These are phyloP conservation scores for Oligia fasciuncula DNA, from an alignment of 2,888 invertebrate species.

Conservation along the genomic window DNA sequence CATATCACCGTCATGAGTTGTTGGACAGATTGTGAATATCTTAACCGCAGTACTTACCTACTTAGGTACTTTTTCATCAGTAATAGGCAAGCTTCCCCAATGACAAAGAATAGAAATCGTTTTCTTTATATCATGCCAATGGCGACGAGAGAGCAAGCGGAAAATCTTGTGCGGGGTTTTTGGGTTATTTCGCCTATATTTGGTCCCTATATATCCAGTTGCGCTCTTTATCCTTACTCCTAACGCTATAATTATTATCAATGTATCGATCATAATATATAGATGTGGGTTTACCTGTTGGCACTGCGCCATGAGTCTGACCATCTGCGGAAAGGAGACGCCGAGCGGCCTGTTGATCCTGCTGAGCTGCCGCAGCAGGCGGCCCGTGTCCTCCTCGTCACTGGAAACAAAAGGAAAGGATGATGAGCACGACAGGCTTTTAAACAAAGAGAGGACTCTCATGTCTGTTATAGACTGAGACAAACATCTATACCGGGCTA, in stretches of 20 bases:
- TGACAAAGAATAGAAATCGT: background rate
- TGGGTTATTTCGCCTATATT: background rate
- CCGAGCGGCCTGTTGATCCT: constrained; percentile 91
- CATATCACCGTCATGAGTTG: background rate
- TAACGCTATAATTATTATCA: background rate
- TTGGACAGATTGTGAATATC: background rate
- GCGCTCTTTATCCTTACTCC: background rate
- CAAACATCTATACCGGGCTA: no score
- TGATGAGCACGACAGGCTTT: background rate
- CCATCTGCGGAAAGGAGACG: constrained; percentile 93
- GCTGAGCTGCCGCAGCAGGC: constrained; percentile 91
- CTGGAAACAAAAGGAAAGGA: constrained; percentile 81
- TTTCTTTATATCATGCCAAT: background rate
- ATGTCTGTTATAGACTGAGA: background rate
- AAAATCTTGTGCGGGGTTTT: background rate
- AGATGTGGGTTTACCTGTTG: constrained; percentile 89
- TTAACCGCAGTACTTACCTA: background rate
- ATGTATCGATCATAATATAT: background rate
- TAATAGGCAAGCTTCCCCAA: background rate
- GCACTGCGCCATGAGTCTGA: constrained; percentile 94
- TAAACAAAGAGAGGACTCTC: background rate
- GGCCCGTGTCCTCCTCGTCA: constrained; percentile 92
- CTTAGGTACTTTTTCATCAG: background rate
- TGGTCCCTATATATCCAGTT: background rate
- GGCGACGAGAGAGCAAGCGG: background rate